Percentiles rank a stretch among this genome's conserved stretches.
Evolutionary conservation across 2,797 vertebrate species (phyloP).

Genomic region (Paratrypauchen microcephalus): DNA sequence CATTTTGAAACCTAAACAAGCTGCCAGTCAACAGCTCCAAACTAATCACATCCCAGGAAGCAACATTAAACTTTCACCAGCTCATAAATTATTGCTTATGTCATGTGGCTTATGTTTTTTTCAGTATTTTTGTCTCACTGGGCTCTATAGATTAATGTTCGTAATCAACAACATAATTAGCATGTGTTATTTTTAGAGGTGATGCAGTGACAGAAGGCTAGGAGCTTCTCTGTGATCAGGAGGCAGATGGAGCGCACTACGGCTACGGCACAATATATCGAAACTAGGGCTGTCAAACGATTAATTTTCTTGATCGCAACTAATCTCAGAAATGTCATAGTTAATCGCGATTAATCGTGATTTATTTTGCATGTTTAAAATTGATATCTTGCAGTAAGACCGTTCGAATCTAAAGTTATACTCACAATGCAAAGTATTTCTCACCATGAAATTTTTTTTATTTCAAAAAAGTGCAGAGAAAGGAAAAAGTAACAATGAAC

Average conservation of each 20-base stretch:
- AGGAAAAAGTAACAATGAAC: too few relatives aligned
- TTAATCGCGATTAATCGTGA: too few relatives aligned
- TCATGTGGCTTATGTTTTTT: background rate
- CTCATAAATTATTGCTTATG: background rate
- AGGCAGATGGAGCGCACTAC: constrained; percentile 61
- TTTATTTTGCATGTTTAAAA: too few relatives aligned
- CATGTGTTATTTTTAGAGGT: constrained; percentile 49
- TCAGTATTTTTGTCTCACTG: background rate
- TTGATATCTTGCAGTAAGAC: too few relatives aligned
- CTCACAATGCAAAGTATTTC: too few relatives aligned
- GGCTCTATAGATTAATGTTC: constrained; percentile 10
- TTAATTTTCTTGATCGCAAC: too few relatives aligned
- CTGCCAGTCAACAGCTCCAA: constrained; percentile 19
- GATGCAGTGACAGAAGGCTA: constrained; percentile 23
- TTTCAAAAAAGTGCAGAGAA: too few relatives aligned
- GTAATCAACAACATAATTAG: constrained; percentile 29
- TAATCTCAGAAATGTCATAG: too few relatives aligned
- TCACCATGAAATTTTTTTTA: too few relatives aligned
- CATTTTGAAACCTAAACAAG: constrained; percentile 28
- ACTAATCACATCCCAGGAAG: constrained; percentile 37
- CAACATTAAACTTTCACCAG: constrained; percentile 45
- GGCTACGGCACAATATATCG: too few relatives aligned
- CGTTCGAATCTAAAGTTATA: too few relatives aligned
- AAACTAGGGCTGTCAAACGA: too few relatives aligned
- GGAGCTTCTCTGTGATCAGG: constrained; percentile 8